These are phyloP conservation scores for Adela reaumurella DNA, from an alignment of 2,888 invertebrate genomes.

Conservation along the genomic window DNA sequence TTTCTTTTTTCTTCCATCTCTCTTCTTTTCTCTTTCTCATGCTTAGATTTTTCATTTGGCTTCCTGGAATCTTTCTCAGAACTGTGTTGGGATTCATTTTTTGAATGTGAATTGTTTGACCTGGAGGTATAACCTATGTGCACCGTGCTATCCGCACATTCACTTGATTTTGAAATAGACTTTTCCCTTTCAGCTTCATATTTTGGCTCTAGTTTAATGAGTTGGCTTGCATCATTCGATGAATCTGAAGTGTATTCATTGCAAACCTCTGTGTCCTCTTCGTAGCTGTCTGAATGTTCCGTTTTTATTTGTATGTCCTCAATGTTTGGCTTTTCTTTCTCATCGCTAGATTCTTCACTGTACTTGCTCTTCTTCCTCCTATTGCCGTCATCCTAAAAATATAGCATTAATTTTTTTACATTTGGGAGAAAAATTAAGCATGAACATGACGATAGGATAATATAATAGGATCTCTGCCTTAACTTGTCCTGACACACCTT, in stretches of 20 bases:
- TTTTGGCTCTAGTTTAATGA: neutral
- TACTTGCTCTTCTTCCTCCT: conserved; percentile 21
- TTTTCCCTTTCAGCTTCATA: neutral
- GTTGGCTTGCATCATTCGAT: conserved; percentile 17
- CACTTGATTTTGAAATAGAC: neutral
- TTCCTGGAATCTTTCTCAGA: conserved; percentile 5
- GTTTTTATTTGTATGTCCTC: conserved; percentile 16
- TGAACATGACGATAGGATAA: too few species aligned
- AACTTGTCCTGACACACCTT: too few species aligned
- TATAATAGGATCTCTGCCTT: too few species aligned
- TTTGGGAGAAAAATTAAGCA: too few species aligned
- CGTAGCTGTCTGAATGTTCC: conserved; percentile 23
- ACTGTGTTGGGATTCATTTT: conserved; percentile 13
- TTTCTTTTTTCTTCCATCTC: conserved; percentile 8
- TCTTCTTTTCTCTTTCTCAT: conserved; percentile 7
- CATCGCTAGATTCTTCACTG: conserved; percentile 20
- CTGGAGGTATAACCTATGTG: neutral
- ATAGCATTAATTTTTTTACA: neutral
- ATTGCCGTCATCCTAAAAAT: conserved; percentile 32
- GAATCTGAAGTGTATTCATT: conserved; percentile 25
- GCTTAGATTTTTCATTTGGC: conserved; percentile 10
- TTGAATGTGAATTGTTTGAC: conserved; percentile 24
- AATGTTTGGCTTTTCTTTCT: conserved; percentile 22
- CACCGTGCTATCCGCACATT: neutral
- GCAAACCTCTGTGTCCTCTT: conserved; percentile 17